Evolutionary conservation across 2,888 invertebrate species (phyloP).

Genomic region (Griposia aprilina): DNA sequence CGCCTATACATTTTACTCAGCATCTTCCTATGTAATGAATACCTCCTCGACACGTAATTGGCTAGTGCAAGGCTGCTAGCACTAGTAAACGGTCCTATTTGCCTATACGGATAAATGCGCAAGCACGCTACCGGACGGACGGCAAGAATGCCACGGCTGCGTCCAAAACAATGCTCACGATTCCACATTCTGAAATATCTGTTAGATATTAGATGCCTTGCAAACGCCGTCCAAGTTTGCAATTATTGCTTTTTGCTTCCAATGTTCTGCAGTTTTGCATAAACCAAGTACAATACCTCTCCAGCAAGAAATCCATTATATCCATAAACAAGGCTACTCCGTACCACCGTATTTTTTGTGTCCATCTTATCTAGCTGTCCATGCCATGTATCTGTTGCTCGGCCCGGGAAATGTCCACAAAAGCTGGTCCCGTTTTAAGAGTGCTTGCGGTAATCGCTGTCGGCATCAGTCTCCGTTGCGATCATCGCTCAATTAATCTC

Average conservation of each 20-base stretch:
- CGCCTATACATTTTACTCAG: conserved; percentile 79
- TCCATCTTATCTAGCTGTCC: conserved; percentile 73
- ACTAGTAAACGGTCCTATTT: conserved; percentile 74
- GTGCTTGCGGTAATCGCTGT: conserved; percentile 82
- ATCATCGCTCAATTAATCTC: conserved; percentile 76
- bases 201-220: conserved; percentile 52
- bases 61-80: conserved; percentile 75
- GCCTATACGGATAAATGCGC: conserved; percentile 64
- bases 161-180: conserved; percentile 71
- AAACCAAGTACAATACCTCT: conserved; percentile 61
- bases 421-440: conserved; percentile 83
- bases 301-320: conserved; percentile 71
- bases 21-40: conserved; percentile 84
- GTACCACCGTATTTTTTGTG: conserved; percentile 73
- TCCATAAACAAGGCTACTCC: conserved; percentile 71
- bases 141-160: conserved; percentile 62
- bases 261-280: conserved; percentile 62
- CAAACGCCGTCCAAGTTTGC: conserved; percentile 50
- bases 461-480: conserved; percentile 74
- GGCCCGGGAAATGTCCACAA: conserved; percentile 76
- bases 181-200: conserved; percentile 63
- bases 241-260: conserved; percentile 53
- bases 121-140: conserved; percentile 63
- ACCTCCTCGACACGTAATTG: conserved; percentile 83
- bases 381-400: conserved; percentile 72